phyloP scores from a whole-genome alignment of 2,888 invertebrate genomes.

The Tanytarsus gracilentus region DNA sequence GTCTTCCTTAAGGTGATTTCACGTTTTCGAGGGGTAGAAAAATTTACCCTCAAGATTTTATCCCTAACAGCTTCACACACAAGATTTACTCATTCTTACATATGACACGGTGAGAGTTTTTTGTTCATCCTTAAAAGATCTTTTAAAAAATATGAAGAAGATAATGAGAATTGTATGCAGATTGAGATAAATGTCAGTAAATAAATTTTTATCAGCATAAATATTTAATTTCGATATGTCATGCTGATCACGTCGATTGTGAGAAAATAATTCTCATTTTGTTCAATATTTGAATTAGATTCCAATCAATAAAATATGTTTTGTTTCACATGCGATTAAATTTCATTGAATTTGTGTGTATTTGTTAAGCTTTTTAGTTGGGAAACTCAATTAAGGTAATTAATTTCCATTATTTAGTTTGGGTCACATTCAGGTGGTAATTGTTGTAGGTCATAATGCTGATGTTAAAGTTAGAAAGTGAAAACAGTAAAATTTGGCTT shows the following conservation, averaged over 20 bases:
- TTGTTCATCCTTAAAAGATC: background rate
- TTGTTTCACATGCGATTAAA: conserved; percentile 16
- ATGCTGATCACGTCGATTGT: background rate
- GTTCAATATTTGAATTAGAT: too few relatives aligned
- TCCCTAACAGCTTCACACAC: background rate
- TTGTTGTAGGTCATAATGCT: too few relatives aligned
- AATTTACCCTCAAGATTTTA: background rate
- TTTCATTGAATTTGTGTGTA: conserved; percentile 2
- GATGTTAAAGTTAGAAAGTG: too few relatives aligned
- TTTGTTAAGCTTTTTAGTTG: too few relatives aligned
- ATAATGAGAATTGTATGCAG: conserved; percentile 15
- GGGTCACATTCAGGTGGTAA: too few relatives aligned
- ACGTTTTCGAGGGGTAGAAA: background rate
- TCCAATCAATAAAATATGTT: conserved; percentile 13
- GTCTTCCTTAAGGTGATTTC: too few relatives aligned
- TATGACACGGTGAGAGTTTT: background rate
- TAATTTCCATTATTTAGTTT: too few relatives aligned
- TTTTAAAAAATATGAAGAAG: background rate
- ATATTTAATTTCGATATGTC: too few relatives aligned
- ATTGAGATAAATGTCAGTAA: conserved; percentile 10
- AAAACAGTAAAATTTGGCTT: too few relatives aligned
- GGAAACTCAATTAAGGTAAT: too few relatives aligned
- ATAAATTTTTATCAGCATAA: too few relatives aligned
- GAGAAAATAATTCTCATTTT: too few relatives aligned
- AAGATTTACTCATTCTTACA: background rate